Evolutionary conservation across 2,113 vertebrate species (phyloP).

Genomic region (Triplophysa tibetana): DNA sequence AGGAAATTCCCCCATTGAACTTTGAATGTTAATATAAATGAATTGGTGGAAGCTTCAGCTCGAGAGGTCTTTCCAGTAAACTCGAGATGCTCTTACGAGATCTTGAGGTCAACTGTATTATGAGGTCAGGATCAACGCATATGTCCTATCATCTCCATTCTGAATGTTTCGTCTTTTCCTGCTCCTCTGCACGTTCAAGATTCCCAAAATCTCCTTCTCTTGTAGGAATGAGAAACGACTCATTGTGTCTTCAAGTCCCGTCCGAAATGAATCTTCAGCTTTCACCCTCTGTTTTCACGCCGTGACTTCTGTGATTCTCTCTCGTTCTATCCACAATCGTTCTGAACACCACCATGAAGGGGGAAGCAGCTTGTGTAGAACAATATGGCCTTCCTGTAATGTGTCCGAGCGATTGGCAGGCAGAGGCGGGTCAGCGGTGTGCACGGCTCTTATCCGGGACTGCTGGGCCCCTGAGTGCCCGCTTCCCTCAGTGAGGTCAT

Average conservation of each 20-base stretch:
- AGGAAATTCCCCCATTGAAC: slow-evolving; percentile 15
- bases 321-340: background rate
- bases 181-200: slow-evolving; percentile 37
- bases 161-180: slow-evolving; percentile 46
- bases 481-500: slow-evolving; percentile 43
- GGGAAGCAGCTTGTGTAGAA: slow-evolving; percentile 70
- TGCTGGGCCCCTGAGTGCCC: slow-evolving; percentile 16
- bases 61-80: background rate
- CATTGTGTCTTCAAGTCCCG: slow-evolving; percentile 49
- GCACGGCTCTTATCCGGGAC: slow-evolving; percentile 46
- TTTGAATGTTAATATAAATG: slow-evolving; percentile 18
- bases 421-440: slow-evolving; percentile 56
- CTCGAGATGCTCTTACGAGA: background rate
- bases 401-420: slow-evolving; percentile 56
- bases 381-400: slow-evolving; percentile 70
- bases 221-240: slow-evolving; percentile 59
- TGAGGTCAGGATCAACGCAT: background rate
- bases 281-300: slow-evolving; percentile 61
- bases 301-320: slow-evolving; percentile 8
- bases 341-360: slow-evolving; percentile 47
- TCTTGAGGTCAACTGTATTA: background rate
- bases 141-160: background rate
- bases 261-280: slow-evolving; percentile 62
- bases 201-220: slow-evolving; percentile 39
- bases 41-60: slow-evolving; percentile 30